Conservation (phyloP, 2,888 invertebrate genomes). For the Ophion costatus region DNA sequence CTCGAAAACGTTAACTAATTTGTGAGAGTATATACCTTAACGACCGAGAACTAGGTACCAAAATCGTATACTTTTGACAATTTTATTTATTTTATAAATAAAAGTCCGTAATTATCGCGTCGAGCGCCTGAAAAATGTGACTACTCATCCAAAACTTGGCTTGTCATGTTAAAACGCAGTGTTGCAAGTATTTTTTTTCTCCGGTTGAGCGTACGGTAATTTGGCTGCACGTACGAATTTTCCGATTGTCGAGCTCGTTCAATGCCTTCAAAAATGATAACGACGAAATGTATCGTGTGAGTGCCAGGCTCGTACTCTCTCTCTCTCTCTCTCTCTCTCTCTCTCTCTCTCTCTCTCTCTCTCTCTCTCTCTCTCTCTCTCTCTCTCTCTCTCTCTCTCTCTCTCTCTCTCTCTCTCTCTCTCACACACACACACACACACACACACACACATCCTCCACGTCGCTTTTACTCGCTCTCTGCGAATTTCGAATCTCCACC, state of each 20-base stretch:
- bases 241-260: conserved; percentile 58
- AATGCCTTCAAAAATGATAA: conserved; percentile 54
- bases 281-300: conserved; percentile 1
- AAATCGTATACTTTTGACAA: background rate
- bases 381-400: background rate
- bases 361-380: background rate
- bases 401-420: background rate
- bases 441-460: background rate
- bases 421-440: background rate
- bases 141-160: background rate
- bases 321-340: too few species aligned
- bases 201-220: conserved; percentile 47
- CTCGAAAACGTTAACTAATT: too few species aligned
- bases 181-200: background rate
- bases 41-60: background rate
- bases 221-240: conserved; percentile 38
- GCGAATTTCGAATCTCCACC: background rate
- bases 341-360: too few species aligned
- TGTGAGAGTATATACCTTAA: background rate
- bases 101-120: background rate
- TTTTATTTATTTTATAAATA: background rate
- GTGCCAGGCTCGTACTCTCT: background rate
- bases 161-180: background rate
- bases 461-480: background rate
- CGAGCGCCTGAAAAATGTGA: background rate